phyloP scores from a whole-genome alignment of 2,113 vertebrate species.

The Ophthalmolycus amberensis region DNA sequence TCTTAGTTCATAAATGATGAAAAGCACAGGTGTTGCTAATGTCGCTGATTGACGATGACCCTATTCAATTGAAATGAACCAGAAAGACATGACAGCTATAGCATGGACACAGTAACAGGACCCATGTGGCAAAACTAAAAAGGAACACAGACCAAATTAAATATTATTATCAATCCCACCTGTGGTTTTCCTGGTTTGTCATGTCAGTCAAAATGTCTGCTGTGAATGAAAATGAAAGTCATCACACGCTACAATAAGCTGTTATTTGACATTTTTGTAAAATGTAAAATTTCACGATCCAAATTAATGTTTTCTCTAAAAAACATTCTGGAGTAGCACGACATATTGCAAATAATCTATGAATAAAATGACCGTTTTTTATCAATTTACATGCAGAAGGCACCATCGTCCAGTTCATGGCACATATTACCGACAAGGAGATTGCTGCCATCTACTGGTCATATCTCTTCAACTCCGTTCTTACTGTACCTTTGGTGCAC shows the following conservation, averaged over 20 bases:
- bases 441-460: constrained; percentile 38
- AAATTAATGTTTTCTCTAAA: not conserved
- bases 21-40: not conserved
- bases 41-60: not conserved
- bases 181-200: not conserved
- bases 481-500: not conserved
- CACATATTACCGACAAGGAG: not conserved
- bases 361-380: not conserved
- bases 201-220: not conserved
- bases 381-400: not conserved
- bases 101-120: too few species aligned
- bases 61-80: too few species aligned
- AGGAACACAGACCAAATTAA: not conserved
- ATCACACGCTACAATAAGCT: not conserved
- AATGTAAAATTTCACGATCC: not conserved
- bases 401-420: too few species aligned
- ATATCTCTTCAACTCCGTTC: not conserved
- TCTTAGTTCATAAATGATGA: too few species aligned
- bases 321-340: not conserved
- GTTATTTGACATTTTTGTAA: not conserved
- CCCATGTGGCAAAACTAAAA: not conserved
- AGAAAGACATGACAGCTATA: not conserved
- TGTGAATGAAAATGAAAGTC: not conserved
- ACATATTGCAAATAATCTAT: not conserved
- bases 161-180: not conserved